phyloP scores from a whole-genome alignment of 2,888 invertebrate genomes.

The Leptopilina myrica region DNA sequence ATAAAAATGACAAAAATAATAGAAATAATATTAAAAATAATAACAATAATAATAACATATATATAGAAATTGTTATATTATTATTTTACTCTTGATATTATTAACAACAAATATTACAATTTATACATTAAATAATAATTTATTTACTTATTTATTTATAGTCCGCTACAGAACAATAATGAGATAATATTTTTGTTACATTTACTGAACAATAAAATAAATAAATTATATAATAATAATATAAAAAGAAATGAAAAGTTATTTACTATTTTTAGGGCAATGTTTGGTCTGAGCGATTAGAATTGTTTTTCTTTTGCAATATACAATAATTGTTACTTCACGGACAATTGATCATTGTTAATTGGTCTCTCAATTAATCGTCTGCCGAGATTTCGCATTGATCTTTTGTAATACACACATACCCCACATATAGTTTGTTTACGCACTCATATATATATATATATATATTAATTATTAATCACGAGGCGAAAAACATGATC shows the following conservation, averaged over 20 bases:
- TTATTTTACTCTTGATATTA: too few species aligned
- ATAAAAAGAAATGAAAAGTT: neutral
- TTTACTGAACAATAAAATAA: neutral
- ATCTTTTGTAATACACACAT: constrained; percentile 14
- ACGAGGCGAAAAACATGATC: constrained; percentile 21
- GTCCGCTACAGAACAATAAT: too few species aligned
- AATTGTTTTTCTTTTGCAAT: constrained; percentile 1
- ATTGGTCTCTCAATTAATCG: constrained; percentile 27
- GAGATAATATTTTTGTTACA: too few species aligned
- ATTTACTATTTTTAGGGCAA: constrained; percentile 17
- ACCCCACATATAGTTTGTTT: constrained; percentile 3
- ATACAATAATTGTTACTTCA: constrained; percentile 1
- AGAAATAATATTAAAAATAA: too few species aligned
- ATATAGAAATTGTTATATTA: too few species aligned
- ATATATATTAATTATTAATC: neutral
- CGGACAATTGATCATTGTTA: constrained; percentile 11
- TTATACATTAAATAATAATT: too few species aligned
- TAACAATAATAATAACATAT: too few species aligned
- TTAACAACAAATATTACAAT: too few species aligned
- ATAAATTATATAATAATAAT: neutral
- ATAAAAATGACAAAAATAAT: too few species aligned
- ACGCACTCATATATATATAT: neutral
- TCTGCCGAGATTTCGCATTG: constrained; percentile 8
- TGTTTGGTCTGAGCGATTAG: constrained; percentile 4
- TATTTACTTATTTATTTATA: too few species aligned